These are phyloP conservation scores for Parauchenoglanis ngamensis DNA, from an alignment of 2,797 vertebrate genomes.

Conservation along the genomic window DNA sequence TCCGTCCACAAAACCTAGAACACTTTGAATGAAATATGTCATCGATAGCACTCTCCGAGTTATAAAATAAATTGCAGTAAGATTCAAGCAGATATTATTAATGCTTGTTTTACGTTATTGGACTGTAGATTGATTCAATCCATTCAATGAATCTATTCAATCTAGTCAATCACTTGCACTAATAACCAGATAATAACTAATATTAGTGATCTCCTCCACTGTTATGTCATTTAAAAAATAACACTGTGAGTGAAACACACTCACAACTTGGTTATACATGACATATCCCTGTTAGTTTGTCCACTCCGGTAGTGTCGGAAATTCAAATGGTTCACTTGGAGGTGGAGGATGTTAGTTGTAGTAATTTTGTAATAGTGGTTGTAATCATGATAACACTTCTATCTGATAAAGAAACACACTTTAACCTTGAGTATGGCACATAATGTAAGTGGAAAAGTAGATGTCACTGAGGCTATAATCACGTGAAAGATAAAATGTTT, in stretches of 20 bases:
- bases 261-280: neutral
- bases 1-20: neutral
- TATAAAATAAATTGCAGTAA: neutral
- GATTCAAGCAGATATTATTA: no score
- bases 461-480: neutral
- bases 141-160: neutral
- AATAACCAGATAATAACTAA: neutral
- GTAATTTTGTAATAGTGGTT: neutral
- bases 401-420: constrained; percentile 11
- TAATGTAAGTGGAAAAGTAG: neutral
- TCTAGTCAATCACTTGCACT: no score
- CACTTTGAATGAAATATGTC: no score
- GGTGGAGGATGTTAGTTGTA: neutral
- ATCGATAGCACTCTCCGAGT: neutral
- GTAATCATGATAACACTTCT: neutral
- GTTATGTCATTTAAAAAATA: neutral
- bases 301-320: neutral
- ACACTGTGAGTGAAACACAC: neutral
- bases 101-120: neutral
- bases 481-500: neutral
- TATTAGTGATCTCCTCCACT: neutral
- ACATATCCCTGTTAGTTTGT: neutral
- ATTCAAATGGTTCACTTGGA: neutral
- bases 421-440: neutral
- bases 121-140: no score